These are phyloP conservation scores for Diploptera punctata DNA, from an alignment of 2,888 invertebrate genomes.

Conservation along the genomic window DNA sequence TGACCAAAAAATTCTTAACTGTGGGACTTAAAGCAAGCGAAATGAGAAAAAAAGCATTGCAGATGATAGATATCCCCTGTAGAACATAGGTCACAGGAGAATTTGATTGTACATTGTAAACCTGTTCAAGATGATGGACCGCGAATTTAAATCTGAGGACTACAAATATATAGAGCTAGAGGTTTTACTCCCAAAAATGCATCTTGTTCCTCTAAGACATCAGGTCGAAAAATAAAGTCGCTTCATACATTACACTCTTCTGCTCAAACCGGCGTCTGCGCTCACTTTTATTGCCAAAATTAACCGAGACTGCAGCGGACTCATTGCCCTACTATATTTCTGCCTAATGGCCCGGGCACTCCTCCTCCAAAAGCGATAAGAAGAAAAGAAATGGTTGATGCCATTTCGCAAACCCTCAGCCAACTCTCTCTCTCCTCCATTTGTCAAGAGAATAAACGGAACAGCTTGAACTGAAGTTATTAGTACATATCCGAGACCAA, in stretches of 20 bases:
- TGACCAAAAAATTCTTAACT: no score
- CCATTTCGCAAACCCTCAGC: background rate
- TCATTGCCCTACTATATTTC: conserved; percentile 28
- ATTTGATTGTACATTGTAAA: no score
- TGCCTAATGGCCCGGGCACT: conserved; percentile 29
- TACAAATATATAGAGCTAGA: no score
- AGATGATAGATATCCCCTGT: no score
- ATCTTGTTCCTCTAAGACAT: no score
- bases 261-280: background rate
- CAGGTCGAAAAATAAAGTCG: background rate
- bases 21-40: no score
- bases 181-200: no score
- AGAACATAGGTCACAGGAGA: no score
- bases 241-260: background rate
- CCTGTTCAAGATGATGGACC: no score
- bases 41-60: no score
- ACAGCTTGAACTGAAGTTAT: background rate
- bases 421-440: background rate
- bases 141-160: no score
- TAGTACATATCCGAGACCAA: background rate
- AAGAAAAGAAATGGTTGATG: conserved; percentile 27
- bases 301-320: conserved; percentile 22
- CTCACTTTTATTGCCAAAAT: conserved; percentile 31
- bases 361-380: conserved; percentile 24
- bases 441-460: background rate